Base-by-base conservation (phyloP, 2,797 vertebrate genomes). In the Lutjanus argentimaculatus region DNA sequence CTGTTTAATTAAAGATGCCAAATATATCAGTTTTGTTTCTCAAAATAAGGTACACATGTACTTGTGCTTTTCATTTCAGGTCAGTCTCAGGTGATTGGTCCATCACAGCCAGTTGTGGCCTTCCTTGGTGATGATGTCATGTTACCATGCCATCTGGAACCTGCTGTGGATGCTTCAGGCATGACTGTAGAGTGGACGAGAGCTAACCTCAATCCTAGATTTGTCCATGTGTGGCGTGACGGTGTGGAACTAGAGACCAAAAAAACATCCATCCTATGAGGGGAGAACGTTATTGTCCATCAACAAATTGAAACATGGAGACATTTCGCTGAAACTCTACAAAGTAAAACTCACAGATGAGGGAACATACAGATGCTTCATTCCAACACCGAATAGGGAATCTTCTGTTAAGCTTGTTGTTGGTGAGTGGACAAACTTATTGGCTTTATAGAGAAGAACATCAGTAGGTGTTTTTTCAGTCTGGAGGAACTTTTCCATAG, bases 291-390 rank as follows among this genome's bases (percentile, higher is more conserved):
- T 56, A 0, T 13, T 93, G 56, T 86, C 82, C 11, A 45, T 0
- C 16, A 53, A 48, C 19, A 66, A 89, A 10, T 53, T 94, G 46
- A 55, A 42, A 16, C 52, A 72, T 0, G 93, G 93, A 7, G 87
- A 93, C 0, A 0, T 90, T 17, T 93, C 93, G 16, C 63, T 93
- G 15, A 75, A 73, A 65, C 83, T 94, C 42, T 78, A 55, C n/a
- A 59, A 51, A n/a, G 66, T 86, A 12, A 40, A 7, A 3, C 14
- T 88, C 10, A 75, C 69, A 0, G 93, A 94, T 63, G 5, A 56
- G 10, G 72, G 72, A 21, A 45, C 7, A 1, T 80, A 75, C 59
- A 64, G 21, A 57, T 74, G 78, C 52, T 51, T 51, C 16, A 16
- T 0, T 13, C 71, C 57, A 0, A 10, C 9, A 0, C 17, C 64